phyloP scores from a whole-genome alignment of 2,888 invertebrate species.

The Incurvaria masculella region DNA sequence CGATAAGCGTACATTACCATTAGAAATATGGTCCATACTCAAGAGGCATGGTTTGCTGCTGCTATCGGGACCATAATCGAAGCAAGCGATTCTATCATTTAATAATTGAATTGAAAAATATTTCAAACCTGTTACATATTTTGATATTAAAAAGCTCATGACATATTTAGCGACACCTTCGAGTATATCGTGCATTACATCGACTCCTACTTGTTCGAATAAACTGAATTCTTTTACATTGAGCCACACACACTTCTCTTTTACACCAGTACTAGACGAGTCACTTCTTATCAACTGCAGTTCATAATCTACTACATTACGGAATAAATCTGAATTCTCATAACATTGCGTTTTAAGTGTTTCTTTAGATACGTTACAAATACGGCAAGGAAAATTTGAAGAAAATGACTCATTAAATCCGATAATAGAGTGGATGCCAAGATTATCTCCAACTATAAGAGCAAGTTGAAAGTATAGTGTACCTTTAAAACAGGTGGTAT shows the following conservation, averaged over 20 bases:
- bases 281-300: neutral
- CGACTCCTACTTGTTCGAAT: neutral
- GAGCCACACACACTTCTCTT: neutral
- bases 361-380: neutral
- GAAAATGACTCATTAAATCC: neutral
- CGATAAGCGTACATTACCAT: neutral
- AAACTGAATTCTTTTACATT: neutral
- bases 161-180: neutral
- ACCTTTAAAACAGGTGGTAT: neutral
- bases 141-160: neutral
- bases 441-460: neutral
- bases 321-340: neutral
- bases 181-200: slow-evolving; percentile 1
- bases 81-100: neutral
- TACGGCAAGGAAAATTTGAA: neutral
- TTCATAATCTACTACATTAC: too few relatives aligned
- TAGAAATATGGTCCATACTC: neutral
- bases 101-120: neutral
- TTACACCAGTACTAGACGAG: neutral
- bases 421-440: neutral
- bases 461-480: neutral
- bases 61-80: neutral
- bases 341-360: neutral
- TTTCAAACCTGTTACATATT: neutral
- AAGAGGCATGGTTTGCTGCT: neutral